Conservation (phyloP, 2,113 vertebrate species). For the Tinamus guttatus region DNA sequence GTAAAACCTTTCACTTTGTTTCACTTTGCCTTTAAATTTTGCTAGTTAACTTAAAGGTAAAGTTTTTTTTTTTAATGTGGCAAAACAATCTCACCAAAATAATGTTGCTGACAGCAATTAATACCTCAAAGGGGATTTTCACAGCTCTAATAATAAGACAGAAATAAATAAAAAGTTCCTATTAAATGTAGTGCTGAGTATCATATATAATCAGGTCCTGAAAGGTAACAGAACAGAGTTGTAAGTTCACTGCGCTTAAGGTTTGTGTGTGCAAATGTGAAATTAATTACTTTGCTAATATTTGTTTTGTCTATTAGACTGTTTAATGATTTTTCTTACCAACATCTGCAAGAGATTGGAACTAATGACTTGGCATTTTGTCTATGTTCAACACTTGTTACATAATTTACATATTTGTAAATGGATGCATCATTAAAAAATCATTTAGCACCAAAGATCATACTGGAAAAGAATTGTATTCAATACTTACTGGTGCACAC, state of each 20-base stretch:
- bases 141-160: background rate
- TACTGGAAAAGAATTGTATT: background rate
- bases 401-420: background rate
- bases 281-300: slow-evolving; percentile 17
- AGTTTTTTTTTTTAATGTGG: background rate
- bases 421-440: background rate
- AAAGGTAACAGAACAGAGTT: background rate
- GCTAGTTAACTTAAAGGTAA: background rate
- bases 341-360: background rate
- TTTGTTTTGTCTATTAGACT: background rate
- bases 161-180: background rate
- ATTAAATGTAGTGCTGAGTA: background rate
- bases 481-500: background rate
- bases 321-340: background rate
- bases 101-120: background rate
- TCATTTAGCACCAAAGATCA: background rate
- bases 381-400: background rate
- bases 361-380: background rate
- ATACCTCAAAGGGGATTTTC: background rate
- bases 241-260: background rate
- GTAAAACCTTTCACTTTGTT: background rate
- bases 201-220: background rate
- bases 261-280: too few species aligned
- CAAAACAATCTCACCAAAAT: background rate
- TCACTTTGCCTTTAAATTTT: background rate